These are phyloP conservation scores for Aix galericulata DNA, from an alignment of 2,113 vertebrate genomes.

Conservation along the genomic window DNA sequence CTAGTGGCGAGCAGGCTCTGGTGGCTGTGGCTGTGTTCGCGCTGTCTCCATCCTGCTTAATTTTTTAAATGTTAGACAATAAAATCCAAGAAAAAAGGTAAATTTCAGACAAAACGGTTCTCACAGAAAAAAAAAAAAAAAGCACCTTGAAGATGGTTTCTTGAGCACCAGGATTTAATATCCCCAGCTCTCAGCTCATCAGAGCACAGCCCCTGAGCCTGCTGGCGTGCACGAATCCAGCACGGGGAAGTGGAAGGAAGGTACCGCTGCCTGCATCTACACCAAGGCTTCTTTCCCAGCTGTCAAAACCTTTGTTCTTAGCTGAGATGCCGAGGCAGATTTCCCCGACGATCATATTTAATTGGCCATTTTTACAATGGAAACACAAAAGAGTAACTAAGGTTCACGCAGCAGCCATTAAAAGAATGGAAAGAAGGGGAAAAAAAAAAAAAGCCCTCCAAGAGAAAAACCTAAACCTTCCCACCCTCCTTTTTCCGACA, in stretches of 20 bases:
- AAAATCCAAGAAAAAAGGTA: not conserved
- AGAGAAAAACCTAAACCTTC: not conserved
- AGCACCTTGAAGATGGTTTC: not conserved
- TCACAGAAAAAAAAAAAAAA: not conserved
- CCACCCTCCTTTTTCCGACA: not conserved
- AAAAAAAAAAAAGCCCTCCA: not conserved
- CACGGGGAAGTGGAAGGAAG: slow-evolving; percentile 21
- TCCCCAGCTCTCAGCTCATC: slow-evolving; percentile 40
- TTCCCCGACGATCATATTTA: slow-evolving; percentile 20
- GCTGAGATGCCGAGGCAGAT: slow-evolving; percentile 36
- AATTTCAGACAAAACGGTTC: not conserved
- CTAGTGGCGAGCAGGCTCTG: not conserved
- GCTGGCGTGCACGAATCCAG: not conserved
- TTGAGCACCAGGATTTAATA: not conserved
- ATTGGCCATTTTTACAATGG: not conserved
- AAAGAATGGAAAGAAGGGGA: not conserved
- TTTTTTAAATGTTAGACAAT: not conserved
- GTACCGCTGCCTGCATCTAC: slow-evolving; percentile 12
- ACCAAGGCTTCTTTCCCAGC: slow-evolving; percentile 42
- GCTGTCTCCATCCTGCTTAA: not conserved
- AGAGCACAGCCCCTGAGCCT: slow-evolving; percentile 26
- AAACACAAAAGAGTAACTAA: not conserved
- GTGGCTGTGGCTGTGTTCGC: not conserved
- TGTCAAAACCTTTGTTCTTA: slow-evolving; percentile 80
- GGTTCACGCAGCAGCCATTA: not conserved